phyloP scores from a whole-genome alignment of 2,888 invertebrate genomes.

The Clunio marinus region DNA sequence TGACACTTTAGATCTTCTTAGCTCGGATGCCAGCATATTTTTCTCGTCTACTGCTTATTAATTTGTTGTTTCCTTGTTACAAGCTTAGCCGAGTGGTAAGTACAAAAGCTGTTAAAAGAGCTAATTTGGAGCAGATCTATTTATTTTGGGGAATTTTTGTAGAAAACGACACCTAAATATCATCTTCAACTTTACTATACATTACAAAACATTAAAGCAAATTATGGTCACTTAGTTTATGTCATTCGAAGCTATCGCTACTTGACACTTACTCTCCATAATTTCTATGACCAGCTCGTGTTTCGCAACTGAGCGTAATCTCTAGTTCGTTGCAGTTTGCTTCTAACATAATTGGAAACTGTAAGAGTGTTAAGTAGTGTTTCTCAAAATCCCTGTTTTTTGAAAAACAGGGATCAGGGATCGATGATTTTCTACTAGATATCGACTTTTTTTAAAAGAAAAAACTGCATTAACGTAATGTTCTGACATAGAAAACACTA shows the following conservation, averaged over 20 bases:
- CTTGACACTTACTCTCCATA: background rate
- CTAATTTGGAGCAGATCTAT: conserved; percentile 1
- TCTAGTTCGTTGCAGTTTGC: background rate
- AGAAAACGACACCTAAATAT: too few relatives aligned
- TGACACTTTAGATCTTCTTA: conserved; percentile 6
- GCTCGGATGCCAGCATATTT: background rate
- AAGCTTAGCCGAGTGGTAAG: background rate
- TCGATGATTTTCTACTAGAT: too few relatives aligned
- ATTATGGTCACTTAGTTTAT: too few relatives aligned
- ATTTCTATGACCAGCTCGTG: background rate
- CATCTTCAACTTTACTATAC: too few relatives aligned
- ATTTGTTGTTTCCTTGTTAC: conserved; percentile 25
- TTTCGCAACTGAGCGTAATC: background rate
- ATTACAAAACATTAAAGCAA: too few relatives aligned
- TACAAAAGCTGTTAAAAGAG: background rate
- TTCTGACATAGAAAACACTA: too few relatives aligned
- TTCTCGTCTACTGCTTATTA: conserved; percentile 11
- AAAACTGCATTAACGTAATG: too few relatives aligned
- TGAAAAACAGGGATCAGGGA: too few relatives aligned
- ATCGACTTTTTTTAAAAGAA: too few relatives aligned
- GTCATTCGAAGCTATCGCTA: background rate
- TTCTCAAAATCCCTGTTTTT: too few relatives aligned
- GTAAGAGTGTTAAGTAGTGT: too few relatives aligned
- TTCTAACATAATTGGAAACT: conserved; percentile 31
- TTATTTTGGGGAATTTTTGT: too few relatives aligned